phyloP scores from a whole-genome alignment of 2,888 invertebrate genomes.

The Trypoxylon attenuatum region DNA sequence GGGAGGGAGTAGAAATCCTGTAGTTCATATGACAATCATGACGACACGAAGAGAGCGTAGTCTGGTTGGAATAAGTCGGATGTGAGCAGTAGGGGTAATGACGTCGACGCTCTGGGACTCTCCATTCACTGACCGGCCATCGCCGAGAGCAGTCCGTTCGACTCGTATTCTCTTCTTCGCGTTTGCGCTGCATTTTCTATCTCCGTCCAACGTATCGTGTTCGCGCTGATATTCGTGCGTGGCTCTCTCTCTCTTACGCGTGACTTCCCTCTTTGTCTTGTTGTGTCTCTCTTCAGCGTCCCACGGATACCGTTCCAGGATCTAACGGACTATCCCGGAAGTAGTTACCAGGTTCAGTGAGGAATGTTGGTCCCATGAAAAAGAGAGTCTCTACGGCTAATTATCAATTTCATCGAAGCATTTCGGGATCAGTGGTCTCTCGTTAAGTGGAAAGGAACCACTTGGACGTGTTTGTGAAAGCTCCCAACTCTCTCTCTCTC shows the following conservation, averaged over 20 bases:
- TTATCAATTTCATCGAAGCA: neutral
- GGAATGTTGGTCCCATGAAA: neutral
- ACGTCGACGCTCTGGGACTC: slow-evolving; percentile 58
- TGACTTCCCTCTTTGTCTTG: too few species aligned
- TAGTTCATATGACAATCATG: too few species aligned
- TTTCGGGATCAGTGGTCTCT: slow-evolving; percentile 10
- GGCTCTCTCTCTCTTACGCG: neutral
- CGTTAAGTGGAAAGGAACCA: neutral
- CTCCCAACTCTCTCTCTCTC: slow-evolving; percentile 28
- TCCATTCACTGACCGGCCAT: slow-evolving; percentile 69
- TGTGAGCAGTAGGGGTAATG: slow-evolving; percentile 34
- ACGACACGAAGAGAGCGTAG: slow-evolving; percentile 29
- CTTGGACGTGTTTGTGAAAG: slow-evolving; percentile 37
- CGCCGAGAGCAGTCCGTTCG: slow-evolving; percentile 45
- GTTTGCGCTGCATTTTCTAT: neutral
- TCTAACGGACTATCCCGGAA: slow-evolving; percentile 48
- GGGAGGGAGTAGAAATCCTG: too few species aligned
- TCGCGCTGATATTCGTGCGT: neutral
- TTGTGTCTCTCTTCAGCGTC: slow-evolving; percentile 23
- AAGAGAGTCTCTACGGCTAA: neutral
- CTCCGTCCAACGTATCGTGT: neutral
- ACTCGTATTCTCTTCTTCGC: slow-evolving; percentile 1
- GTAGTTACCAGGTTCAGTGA: slow-evolving; percentile 22
- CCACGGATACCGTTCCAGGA: slow-evolving; percentile 45
- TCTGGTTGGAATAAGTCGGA: too few species aligned